Evolutionary conservation across 92 coral and sea anemone genomes (phyloP).

Genomic region (Desmophyllum pertusum): DNA sequence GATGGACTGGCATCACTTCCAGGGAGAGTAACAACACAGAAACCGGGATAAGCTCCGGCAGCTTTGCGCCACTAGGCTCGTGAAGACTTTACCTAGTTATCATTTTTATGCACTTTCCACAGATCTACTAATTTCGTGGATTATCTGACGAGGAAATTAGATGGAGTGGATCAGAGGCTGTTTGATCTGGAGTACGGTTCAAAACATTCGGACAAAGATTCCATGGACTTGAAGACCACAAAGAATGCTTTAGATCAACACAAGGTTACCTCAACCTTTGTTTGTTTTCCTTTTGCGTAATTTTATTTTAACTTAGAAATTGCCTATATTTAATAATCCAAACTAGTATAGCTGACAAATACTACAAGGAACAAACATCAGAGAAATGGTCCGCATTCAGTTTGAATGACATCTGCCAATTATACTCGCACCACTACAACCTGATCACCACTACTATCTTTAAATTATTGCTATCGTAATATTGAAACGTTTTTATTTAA

Average conservation of each 20-base stretch:
- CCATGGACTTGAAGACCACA: slow-evolving; percentile 45
- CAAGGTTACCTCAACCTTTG: slow-evolving; percentile 1
- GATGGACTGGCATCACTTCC: too few species aligned
- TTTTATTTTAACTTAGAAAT: neutral
- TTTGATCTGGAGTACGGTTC: slow-evolving; percentile 14
- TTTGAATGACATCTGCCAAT: neutral
- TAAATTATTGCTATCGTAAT: neutral
- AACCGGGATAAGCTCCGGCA: too few species aligned
- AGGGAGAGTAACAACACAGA: too few species aligned
- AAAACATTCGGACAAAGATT: slow-evolving; percentile 38
- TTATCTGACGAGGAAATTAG: slow-evolving; percentile 34
- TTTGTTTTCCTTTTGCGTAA: neutral
- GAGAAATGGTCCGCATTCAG: too few species aligned
- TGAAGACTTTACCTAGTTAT: neutral
- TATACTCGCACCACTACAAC: neutral
- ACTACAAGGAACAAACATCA: too few species aligned
- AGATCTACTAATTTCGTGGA: slow-evolving; percentile 18
- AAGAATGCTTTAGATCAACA: slow-evolving; percentile 28
- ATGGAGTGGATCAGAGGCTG: slow-evolving; percentile 32
- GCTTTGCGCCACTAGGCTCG: too few species aligned
- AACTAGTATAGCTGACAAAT: too few species aligned
- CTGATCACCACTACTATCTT: neutral
- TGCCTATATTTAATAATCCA: too few species aligned
- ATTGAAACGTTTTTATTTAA: too few species aligned
- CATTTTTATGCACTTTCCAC: neutral